Evolutionary conservation across 1,140 invertebrate genomes (phyloP).

Genomic region (Bombus confusus): DNA sequence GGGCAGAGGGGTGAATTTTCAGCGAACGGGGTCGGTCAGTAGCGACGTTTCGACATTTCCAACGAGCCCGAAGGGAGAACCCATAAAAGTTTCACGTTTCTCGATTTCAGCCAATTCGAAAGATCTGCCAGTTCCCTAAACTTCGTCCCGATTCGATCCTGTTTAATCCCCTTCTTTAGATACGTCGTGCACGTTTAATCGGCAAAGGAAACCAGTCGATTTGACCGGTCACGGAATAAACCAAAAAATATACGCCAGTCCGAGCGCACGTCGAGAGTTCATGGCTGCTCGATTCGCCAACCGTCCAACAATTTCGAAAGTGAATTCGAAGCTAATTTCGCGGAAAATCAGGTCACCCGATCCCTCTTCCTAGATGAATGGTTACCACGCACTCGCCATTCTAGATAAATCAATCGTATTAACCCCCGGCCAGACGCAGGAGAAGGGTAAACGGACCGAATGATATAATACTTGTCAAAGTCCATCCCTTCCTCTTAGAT

Average conservation of each 20-base stretch:
- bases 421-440: background rate
- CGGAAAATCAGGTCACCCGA: slow-evolving; percentile 61
- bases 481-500: background rate
- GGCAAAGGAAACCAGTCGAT: background rate
- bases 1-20: slow-evolving; percentile 32
- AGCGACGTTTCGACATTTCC: slow-evolving; percentile 54
- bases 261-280: background rate
- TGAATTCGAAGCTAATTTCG: slow-evolving; percentile 55
- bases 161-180: background rate
- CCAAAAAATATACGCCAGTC: slow-evolving; percentile 17
- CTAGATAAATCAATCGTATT: slow-evolving; percentile 39
- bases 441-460: slow-evolving; percentile 30
- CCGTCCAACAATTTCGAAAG: slow-evolving; percentile 39
- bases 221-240: background rate
- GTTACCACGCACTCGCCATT: slow-evolving; percentile 26
- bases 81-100: slow-evolving; percentile 68
- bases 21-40: slow-evolving; percentile 56
- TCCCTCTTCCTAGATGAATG: slow-evolving; percentile 28
- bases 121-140: slow-evolving; percentile 46
- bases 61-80: slow-evolving; percentile 16
- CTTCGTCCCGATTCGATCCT: slow-evolving; percentile 14
- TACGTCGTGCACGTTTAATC: slow-evolving; percentile 37
- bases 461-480: slow-evolving; percentile 35
- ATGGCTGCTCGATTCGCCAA: background rate
- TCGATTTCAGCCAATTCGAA: slow-evolving; percentile 62